These are phyloP conservation scores for Falco biarmicus DNA, from an alignment of 2,797 vertebrate genomes.

Conservation along the genomic window DNA sequence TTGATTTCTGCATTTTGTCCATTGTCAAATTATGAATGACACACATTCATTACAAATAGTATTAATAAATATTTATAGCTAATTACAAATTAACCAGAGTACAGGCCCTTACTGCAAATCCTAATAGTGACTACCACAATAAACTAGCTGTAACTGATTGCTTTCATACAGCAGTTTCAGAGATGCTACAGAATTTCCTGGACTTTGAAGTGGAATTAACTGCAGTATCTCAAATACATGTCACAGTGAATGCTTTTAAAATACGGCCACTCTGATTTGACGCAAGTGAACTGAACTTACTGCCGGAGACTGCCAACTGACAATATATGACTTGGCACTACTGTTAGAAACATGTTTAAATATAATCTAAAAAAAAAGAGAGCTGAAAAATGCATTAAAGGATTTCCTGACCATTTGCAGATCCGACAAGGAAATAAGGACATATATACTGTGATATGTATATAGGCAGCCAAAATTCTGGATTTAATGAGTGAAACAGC, in stretches of 20 bases:
- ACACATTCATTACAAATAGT: background rate
- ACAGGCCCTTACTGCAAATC: background rate
- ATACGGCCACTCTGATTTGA: background rate
- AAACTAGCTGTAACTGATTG: background rate
- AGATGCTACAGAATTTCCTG: constrained; percentile 22
- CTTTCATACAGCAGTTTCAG: constrained; percentile 14
- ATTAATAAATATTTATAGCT: constrained; percentile 30
- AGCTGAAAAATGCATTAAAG: background rate
- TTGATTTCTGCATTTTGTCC: background rate
- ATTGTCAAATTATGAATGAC: background rate
- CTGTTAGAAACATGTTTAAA: background rate
- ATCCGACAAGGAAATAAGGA: background rate
- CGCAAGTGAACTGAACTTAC: background rate
- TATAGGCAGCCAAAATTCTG: background rate
- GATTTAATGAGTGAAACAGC: background rate
- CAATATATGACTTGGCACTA: background rate
- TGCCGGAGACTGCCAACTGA: background rate
- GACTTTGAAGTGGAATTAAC: constrained; percentile 11
- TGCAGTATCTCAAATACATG: background rate
- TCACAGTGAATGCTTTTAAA: constrained; percentile 17
- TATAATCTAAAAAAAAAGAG: background rate
- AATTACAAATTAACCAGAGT: constrained; percentile 1
- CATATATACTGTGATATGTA: background rate
- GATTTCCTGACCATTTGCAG: background rate
- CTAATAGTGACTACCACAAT: background rate